Evolutionary conservation across 2,113 vertebrate species (phyloP), one percentile per base, ranked within the genome.

Genomic region (Crotalus horridus): DNA sequence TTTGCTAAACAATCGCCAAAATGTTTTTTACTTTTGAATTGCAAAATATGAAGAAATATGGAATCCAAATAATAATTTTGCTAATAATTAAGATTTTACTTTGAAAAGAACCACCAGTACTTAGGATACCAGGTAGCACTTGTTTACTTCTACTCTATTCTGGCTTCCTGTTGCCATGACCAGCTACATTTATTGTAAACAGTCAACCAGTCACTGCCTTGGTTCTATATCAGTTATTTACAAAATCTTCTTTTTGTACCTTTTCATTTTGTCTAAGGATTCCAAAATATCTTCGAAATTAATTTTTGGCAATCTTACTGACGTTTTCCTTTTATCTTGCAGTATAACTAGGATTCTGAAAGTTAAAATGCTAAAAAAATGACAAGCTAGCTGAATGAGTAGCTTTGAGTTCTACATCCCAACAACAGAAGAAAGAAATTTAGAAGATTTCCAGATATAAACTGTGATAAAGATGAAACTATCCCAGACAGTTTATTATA

Each of bases 401-500:
- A 6, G n/a, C 9, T 51, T 8, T 58, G 6, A 54, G 58, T 90
- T 51, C 43, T 39, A 54, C 1, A 24, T 23, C 46, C 8, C 58
- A 55, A 7, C 23, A 17, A n/a, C 2, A 39, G 6, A 43, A 20
- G 33, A 81, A 81, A 43, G 69, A 81, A 39, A 81, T 43, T 81
- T 81, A 90, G 13, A 23, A 11, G 43, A 89, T 56, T 51, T 61
- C 89, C 61, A 85, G 55, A 58, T 4, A 43, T 59, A 90, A 93
- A 48, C 2, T 54, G 13, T 91, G 6, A 46, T 88, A 53, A 20
- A 61, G 89, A 53, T 12, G 39, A 92, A 69, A 17, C 17, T 54
- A 74, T 91, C 89, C n/a, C 56, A 92, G 59, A 33, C 24, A 87
- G 12, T 11, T 87, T 93, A 94, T 88, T 90, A 92, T 23, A n/a